Evolutionary conservation across 35 echinoderm and acorn worm species (phyloP).

Genomic region (Amphiura filiformis): DNA sequence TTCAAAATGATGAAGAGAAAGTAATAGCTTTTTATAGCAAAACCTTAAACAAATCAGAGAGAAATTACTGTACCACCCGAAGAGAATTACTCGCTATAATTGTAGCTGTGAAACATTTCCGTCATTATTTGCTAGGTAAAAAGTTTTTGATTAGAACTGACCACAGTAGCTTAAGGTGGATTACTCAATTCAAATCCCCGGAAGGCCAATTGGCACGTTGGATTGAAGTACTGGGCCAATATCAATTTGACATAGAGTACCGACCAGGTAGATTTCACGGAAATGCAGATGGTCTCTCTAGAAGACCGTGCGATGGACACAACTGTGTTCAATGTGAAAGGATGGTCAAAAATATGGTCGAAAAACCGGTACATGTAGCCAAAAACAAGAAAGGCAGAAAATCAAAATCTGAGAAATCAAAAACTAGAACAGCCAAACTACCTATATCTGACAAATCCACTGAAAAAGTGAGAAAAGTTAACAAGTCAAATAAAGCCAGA

Average conservation of each 20-base stretch:
- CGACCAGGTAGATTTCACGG: conserved; percentile 22
- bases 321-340: background rate
- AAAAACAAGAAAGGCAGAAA: background rate
- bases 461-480: no score
- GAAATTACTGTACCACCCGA: conserved; percentile 43
- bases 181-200: conserved; percentile 36
- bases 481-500: no score
- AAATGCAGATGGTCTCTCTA: conserved; percentile 56
- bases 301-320: background rate
- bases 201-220: conserved; percentile 42
- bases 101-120: conserved; percentile 39
- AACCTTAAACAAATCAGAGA: conserved; percentile 35
- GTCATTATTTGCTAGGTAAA: conserved; percentile 49
- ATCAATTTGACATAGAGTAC: conserved; percentile 49
- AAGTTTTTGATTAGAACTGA: conserved; percentile 57
- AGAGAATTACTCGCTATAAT: conserved; percentile 56
- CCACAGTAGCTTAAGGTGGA: conserved; percentile 41
- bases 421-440: no score
- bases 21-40: conserved; percentile 49
- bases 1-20: conserved; percentile 44
- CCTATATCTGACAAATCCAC: no score
- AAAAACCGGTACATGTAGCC: background rate
- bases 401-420: no score
- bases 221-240: conserved; percentile 44
- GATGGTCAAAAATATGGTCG: background rate